Base-by-base conservation (phyloP, 2,888 invertebrate species). In the Hydrotaea diabolus region DNA sequence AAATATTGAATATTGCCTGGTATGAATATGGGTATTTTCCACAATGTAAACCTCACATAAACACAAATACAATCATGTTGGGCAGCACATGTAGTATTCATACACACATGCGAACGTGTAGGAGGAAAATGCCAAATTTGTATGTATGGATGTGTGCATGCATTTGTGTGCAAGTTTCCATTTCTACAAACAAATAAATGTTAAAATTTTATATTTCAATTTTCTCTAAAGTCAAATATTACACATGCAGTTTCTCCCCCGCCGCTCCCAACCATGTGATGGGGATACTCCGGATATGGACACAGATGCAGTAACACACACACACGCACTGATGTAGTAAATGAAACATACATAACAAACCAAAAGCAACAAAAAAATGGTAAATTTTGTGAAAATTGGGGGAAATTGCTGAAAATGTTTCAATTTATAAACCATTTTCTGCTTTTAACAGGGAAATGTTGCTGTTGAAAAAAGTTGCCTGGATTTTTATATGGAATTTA, bases 381-480 rank as follows among this genome's bases (percentile, higher is more conserved):
- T 76, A 72, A 49, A 64, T 77, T 17, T 75, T 69, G 69, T 49
- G 57, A 74, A 82, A 77, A 77, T 49, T 82, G 77, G 64, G 74
- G 59, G 69, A 82, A 82, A 77, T 77, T 77, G 77, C 46, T 77
- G 73, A 73, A 82, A 82, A 77, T 59, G 46, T 36, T 66, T 49
- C 53, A 57, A 74, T 77, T 82, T 77, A 74, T 53, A 69, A 80
- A 43, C 59, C 69, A 74, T 71, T 80, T 76, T 43, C 43, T 19
- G 53, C 39, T 76, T 11, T 17, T 39, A 21, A 78, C 43, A 55
- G 15, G 9, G 69, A 19, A 13, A 39, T 17, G 53, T 23, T 26
- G 19, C 19, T 36, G 36, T 26, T 49, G 23, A 2, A 71, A 75
- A 75, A 64, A 53, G 62, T 0, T 75, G 46, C 57, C 26, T 13